phyloP scores from a whole-genome alignment of 2,888 invertebrate species.

The Troides oblongomaculatus region DNA sequence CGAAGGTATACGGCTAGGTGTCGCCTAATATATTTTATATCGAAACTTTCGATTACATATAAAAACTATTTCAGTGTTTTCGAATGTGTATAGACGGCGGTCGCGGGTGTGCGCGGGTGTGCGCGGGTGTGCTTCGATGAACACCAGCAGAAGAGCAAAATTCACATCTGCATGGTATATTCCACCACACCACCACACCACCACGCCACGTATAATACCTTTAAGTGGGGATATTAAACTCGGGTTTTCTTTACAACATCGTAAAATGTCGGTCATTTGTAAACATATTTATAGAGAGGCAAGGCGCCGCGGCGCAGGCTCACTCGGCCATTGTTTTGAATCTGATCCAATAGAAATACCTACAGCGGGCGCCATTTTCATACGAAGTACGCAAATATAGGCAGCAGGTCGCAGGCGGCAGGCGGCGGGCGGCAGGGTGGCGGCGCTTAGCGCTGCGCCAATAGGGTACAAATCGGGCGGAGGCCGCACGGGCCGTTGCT shows the following conservation, averaged over 20 bases:
- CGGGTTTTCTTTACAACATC: slow-evolving; percentile 31
- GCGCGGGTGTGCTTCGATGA: not conserved
- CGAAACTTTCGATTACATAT: too few species aligned
- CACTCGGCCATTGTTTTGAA: slow-evolving; percentile 38
- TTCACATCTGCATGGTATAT: not conserved
- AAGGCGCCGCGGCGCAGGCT: slow-evolving; percentile 37
- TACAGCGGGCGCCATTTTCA: slow-evolving; percentile 38
- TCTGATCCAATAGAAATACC: slow-evolving; percentile 42
- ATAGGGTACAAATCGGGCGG: slow-evolving; percentile 12
- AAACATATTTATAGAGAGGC: slow-evolving; percentile 37
- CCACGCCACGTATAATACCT: slow-evolving; percentile 28
- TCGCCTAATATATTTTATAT: too few species aligned
- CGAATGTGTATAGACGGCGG: too few species aligned
- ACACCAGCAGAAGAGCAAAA: slow-evolving; percentile 9
- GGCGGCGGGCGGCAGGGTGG: not conserved
- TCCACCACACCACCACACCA: too few species aligned
- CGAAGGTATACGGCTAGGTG: too few species aligned
- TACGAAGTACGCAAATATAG: slow-evolving; percentile 30
- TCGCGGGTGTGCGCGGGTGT: slow-evolving; percentile 7
- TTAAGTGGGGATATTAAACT: slow-evolving; percentile 34
- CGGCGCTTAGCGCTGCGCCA: not conserved
- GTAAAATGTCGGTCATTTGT: slow-evolving; percentile 34
- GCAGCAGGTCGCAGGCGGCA: not conserved
- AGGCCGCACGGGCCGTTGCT: too few species aligned
- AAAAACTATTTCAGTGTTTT: too few species aligned